Evolutionary conservation across 2,888 invertebrate genomes (phyloP), one percentile per base, ranked within the genome.

Genomic region (Agrochola lota): DNA sequence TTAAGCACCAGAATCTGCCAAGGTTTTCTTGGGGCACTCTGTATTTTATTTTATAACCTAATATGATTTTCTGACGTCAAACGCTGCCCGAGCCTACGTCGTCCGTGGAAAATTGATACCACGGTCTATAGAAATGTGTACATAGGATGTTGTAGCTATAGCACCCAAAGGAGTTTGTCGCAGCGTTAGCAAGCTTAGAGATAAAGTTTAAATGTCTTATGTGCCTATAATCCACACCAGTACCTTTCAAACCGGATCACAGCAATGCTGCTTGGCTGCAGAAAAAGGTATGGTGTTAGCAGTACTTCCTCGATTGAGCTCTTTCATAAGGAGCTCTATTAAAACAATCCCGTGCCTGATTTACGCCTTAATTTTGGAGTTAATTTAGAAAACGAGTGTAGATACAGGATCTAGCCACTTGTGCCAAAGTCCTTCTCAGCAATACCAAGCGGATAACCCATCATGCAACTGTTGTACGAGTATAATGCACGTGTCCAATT

Each of bases 321-420:
- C 23, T 23, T 67, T 17, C 30, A 79, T 20, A 79, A 55, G 20
- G 23, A 78, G 30, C 17, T 26, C 7, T 43, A 52, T 23, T 74
- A 46, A 67, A 69, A 17, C 20, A 3, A n/a, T 15, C 40, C 20
- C 49, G 17, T 26, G 17, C 26, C 23, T 69, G 46, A 35, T 70
- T 66, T 43, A 35, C 11, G n/a, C 17, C 15, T 59, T 46, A 26
- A n/a, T 59, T 68, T 73, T 67, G 55, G 15, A 49, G 30, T 35
- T 62, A 59, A 71, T 74, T 9, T 68, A 40, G 55, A 63, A 68
- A 55, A 60, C 40, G 6, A 26, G 46, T 43, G 15, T 64, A 26
- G 35, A 17, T 49, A 74, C 82, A 80, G 81, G 85, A 83, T 83
- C 72, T 77, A 70, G 35, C 77, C 77, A 81, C 64, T 85, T 85